These are phyloP conservation scores for Nemoura dubitans DNA, from an alignment of 2,888 invertebrate genomes.

Conservation along the genomic window DNA sequence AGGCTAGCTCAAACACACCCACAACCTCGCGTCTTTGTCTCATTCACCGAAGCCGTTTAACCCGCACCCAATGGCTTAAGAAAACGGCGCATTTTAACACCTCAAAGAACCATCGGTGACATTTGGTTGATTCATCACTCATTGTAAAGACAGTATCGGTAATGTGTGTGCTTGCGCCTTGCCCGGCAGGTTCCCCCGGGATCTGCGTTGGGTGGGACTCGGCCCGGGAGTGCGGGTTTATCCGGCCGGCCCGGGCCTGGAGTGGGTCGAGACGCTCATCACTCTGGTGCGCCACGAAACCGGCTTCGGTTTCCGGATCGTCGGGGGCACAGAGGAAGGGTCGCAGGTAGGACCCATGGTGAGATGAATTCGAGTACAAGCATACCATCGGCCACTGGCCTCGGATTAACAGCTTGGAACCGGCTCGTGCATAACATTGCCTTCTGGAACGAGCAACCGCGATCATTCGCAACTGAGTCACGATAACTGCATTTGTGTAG, in stretches of 20 bases:
- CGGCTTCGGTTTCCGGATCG: conserved; percentile 97
- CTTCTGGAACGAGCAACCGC: neutral
- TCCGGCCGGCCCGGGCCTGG: conserved; percentile 59
- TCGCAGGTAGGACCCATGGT: conserved; percentile 74
- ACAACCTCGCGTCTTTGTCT: too few relatives aligned
- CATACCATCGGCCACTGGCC: neutral
- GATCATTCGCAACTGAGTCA: too few relatives aligned
- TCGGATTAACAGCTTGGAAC: neutral
- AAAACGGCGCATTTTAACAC: too few relatives aligned
- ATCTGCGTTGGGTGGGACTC: conserved; percentile 52
- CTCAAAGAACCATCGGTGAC: too few relatives aligned
- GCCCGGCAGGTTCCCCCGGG: conserved; percentile 57
- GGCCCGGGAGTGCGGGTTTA: conserved; percentile 50
- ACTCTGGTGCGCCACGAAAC: conserved; percentile 88
- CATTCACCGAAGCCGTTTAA: too few relatives aligned
- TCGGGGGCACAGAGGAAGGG: conserved; percentile 97
- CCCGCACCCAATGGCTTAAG: too few relatives aligned
- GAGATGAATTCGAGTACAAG: conserved; percentile 47
- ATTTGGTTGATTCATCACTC: too few relatives aligned
- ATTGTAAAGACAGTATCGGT: neutral
- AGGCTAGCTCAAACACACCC: too few relatives aligned
- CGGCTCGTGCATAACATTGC: neutral
- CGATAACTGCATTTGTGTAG: too few relatives aligned
- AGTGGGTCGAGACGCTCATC: conserved; percentile 74
- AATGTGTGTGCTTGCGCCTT: neutral